phyloP scores from a whole-genome alignment of 2,113 vertebrate species.

The Chinchilla lanigera region DNA sequence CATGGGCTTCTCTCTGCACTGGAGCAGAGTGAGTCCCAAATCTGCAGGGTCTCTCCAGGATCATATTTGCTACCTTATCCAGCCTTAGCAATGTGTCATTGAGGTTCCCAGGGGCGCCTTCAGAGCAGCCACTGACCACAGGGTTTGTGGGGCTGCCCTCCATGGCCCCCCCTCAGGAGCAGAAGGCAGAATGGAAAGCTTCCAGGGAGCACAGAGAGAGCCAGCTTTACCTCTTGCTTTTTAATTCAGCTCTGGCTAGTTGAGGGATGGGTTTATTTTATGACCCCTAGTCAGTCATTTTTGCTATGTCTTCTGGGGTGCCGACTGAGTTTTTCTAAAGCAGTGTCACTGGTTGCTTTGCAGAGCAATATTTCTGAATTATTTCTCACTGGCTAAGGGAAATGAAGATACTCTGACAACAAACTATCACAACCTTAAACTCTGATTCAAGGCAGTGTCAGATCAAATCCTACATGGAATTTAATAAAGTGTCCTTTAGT shows the following conservation, averaged over 20 bases:
- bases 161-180: accelerated
- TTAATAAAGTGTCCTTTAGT: not conserved
- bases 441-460: not conserved
- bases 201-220: too few species aligned
- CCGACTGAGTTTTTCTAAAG: not conserved
- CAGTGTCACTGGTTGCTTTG: not conserved
- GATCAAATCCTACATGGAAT: not conserved
- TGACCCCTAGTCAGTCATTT: not conserved
- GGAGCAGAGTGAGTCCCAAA: not conserved
- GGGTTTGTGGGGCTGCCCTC: not conserved
- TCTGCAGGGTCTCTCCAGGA: not conserved
- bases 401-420: not conserved
- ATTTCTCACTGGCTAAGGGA: not conserved
- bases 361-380: not conserved
- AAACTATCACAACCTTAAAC: not conserved
- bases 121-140: not conserved
- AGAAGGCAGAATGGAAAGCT: not conserved
- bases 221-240: not conserved
- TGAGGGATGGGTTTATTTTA: not conserved
- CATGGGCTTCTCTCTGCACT: not conserved
- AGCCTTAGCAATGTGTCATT: not conserved
- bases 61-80: not conserved
- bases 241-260: not conserved
- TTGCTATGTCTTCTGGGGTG: not conserved
- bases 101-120: not conserved